phyloP scores from a whole-genome alignment of 2,888 invertebrate species.

The Hofmannophila pseudospretella region DNA sequence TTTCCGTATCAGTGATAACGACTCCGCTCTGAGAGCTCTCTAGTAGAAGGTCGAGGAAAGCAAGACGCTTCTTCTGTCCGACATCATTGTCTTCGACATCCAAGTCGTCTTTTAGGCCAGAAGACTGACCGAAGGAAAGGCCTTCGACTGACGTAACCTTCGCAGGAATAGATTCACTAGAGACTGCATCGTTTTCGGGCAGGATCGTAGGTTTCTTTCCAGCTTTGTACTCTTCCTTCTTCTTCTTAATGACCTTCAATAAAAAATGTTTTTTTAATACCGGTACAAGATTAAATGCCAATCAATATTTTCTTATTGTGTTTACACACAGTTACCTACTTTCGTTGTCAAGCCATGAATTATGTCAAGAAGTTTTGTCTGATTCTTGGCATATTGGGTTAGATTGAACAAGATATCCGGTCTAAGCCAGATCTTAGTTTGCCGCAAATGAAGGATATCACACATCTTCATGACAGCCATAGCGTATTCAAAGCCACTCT shows the following conservation, averaged over 20 bases:
- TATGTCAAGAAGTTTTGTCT: slow-evolving; percentile 84
- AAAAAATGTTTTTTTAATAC: no score
- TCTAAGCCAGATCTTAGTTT: slow-evolving; percentile 87
- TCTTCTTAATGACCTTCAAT: slow-evolving; percentile 80
- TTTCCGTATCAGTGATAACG: slow-evolving; percentile 85
- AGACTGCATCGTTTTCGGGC: slow-evolving; percentile 30
- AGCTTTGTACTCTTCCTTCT: slow-evolving; percentile 84
- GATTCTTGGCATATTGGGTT: slow-evolving; percentile 85
- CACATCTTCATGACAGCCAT: slow-evolving; percentile 95
- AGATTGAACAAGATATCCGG: slow-evolving; percentile 87
- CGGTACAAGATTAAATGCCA: no score
- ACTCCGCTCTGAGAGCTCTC: slow-evolving; percentile 86
- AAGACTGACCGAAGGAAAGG: slow-evolving; percentile 83
- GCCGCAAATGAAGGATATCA: slow-evolving; percentile 89
- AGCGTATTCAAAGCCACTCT: slow-evolving; percentile 90
- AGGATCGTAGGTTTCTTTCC: slow-evolving; percentile 74
- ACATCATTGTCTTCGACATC: slow-evolving; percentile 88
- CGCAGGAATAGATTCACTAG: slow-evolving; percentile 27
- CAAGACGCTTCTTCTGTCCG: slow-evolving; percentile 88
- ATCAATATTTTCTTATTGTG: no score
- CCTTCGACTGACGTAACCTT: slow-evolving; percentile 78
- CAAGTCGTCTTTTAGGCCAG: slow-evolving; percentile 87
- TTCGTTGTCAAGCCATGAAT: slow-evolving; percentile 90
- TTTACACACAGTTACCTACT: no score
- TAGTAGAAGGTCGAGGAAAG: slow-evolving; percentile 91